A percentile compares a stretch with the other conserved stretches of the same genome.
These are phyloP conservation scores for Penaeus indicus DNA, from an alignment of 1,140 invertebrate genomes.

Conservation along the genomic window DNA sequence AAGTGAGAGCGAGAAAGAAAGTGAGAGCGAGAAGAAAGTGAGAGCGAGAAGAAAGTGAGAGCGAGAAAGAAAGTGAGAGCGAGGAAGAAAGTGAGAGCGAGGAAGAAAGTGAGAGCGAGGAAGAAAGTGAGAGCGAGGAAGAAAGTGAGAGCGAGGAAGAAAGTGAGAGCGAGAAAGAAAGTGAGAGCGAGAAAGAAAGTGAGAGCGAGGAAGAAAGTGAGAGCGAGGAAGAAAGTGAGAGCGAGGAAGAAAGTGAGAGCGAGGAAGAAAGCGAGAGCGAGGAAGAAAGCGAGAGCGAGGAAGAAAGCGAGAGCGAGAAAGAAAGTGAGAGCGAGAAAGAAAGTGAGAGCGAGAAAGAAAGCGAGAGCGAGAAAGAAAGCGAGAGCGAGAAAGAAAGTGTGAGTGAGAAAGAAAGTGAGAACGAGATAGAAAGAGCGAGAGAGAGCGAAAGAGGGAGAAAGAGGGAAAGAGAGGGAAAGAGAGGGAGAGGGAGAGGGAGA, in stretches of 20 bases:
- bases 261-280: too few species aligned
- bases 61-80: constrained; percentile 29
- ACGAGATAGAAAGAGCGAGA: too few species aligned
- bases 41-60: not conserved
- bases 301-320: too few species aligned
- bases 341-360: too few species aligned
- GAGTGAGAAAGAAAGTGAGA: too few species aligned
- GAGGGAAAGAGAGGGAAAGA: constrained; percentile 15
- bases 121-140: constrained; percentile 4
- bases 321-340: too few species aligned
- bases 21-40: not conserved
- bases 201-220: not conserved
- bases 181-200: too few species aligned
- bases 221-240: not conserved
- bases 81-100: constrained; percentile 36
- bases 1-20: not conserved
- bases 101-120: too few species aligned
- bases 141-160: not conserved
- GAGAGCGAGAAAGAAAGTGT: too few species aligned
- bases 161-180: too few species aligned
- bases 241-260: not conserved
- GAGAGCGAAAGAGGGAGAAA: not conserved
- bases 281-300: too few species aligned
- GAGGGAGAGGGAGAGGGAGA: not conserved
- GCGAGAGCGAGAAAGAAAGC: too few species aligned